A percentile compares a stretch with the other conserved stretches of the same genome.
Evolutionary conservation across 1,140 invertebrate genomes (phyloP).

Genomic region (Euura saliciscinereae): DNA sequence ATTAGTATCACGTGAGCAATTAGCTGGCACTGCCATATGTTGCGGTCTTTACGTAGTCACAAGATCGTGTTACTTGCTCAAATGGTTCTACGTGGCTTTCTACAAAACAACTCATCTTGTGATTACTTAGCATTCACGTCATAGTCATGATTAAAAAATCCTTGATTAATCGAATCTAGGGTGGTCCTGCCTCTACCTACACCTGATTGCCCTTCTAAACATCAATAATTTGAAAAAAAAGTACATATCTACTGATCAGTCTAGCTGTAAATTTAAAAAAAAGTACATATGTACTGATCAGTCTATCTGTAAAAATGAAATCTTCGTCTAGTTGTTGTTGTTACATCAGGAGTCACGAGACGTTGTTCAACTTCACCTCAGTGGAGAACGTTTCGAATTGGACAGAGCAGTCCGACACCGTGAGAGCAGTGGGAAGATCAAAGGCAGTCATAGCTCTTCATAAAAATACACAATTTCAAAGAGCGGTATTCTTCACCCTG

Average conservation of each 20-base stretch:
- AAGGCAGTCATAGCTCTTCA: slow-evolving; percentile 67
- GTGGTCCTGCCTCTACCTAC: neutral
- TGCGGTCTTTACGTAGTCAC: too few relatives aligned
- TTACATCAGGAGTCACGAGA: neutral
- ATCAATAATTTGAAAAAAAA: too few relatives aligned
- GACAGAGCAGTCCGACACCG: slow-evolving; percentile 70
- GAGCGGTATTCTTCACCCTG: slow-evolving; percentile 70
- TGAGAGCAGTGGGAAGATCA: slow-evolving; percentile 69
- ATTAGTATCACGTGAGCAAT: too few relatives aligned
- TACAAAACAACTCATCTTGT: too few relatives aligned
- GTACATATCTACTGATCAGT: neutral
- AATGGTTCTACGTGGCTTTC: too few relatives aligned
- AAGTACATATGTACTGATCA: neutral
- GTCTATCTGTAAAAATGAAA: too few relatives aligned
- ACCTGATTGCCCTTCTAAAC: too few relatives aligned
- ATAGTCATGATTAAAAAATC: too few relatives aligned
- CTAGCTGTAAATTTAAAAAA: too few relatives aligned
- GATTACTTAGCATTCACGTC: too few relatives aligned
- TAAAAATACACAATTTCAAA: slow-evolving; percentile 65
- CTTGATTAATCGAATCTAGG: neutral
- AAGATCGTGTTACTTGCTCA: too few relatives aligned
- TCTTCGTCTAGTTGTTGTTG: neutral
- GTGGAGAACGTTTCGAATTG: slow-evolving; percentile 55
- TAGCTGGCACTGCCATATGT: too few relatives aligned
- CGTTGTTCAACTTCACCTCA: slow-evolving; percentile 57